These are phyloP conservation scores for Proteles cristata DNA, from an alignment of 2,113 vertebrate species.

Conservation along the genomic window DNA sequence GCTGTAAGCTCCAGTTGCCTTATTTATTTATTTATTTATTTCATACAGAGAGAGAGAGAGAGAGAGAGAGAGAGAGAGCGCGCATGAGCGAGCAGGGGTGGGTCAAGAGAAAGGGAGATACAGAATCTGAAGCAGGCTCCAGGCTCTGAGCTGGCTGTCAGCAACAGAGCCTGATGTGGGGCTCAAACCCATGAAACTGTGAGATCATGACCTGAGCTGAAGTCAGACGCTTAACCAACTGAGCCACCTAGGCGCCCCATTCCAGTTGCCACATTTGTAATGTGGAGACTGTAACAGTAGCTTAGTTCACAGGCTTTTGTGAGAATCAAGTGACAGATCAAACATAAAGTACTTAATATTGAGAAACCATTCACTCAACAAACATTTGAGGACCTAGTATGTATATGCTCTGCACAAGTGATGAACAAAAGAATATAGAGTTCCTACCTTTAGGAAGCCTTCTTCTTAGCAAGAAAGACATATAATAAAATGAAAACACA, in stretches of 20 bases:
- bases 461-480: constrained; percentile 17
- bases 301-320: background rate
- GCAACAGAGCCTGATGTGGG: no score
- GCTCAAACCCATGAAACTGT: no score
- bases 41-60: no score
- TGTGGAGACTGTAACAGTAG: background rate
- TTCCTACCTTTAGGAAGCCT: background rate
- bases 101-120: no score
- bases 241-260: no score
- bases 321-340: background rate
- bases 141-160: no score
- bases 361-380: constrained; percentile 34
- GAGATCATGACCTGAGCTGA: no score
- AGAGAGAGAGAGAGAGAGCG: no score
- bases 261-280: background rate
- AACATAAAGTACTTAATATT: background rate
- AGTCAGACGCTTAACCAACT: no score
- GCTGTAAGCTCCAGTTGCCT: background rate
- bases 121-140: no score
- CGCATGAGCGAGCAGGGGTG: no score
- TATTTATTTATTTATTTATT: background rate
- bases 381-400: background rate
- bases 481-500: background rate
- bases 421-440: background rate
- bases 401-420: background rate